A percentile compares a stretch with the other conserved stretches of the same genome.
Evolutionary conservation across 2,113 vertebrate species (phyloP).

Genomic region (Lates calcarifer): DNA sequence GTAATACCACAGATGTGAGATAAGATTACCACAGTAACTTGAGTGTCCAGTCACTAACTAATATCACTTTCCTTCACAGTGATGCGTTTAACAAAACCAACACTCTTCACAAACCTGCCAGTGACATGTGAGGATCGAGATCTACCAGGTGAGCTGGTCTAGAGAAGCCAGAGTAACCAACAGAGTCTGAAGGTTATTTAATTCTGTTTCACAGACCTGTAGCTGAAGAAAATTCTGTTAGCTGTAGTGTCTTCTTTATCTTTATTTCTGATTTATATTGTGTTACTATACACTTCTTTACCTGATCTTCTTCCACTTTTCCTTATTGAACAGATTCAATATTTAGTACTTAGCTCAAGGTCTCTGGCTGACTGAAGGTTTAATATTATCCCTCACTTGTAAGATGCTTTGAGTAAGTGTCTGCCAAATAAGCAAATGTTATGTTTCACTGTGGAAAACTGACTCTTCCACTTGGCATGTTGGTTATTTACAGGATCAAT

Average conservation of each 20-base stretch:
- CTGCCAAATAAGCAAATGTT: no score
- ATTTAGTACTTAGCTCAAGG: no score
- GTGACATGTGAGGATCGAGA: constrained; percentile 98
- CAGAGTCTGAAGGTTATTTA: neutral
- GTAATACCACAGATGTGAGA: neutral
- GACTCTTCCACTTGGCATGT: no score
- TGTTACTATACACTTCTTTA: no score
- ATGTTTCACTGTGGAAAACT: no score
- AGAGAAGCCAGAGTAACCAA: neutral
- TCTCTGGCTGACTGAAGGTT: no score
- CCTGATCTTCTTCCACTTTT: no score
- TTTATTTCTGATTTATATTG: no score
- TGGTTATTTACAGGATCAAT: no score
- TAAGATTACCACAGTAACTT: neutral
- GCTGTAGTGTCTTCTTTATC: neutral
- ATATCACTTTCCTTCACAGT: constrained; percentile 84
- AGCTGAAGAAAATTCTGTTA: neutral
- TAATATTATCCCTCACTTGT: no score
- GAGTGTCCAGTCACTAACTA: neutral
- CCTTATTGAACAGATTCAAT: no score
- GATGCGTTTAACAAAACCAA: constrained; percentile 98
- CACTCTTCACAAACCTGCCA: constrained; percentile 97
- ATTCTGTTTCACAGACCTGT: neutral
- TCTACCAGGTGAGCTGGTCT: constrained; percentile 89
- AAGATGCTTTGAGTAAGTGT: no score